Conservation (phyloP, 2,888 invertebrate genomes). For the Gerris lacustris region DNA sequence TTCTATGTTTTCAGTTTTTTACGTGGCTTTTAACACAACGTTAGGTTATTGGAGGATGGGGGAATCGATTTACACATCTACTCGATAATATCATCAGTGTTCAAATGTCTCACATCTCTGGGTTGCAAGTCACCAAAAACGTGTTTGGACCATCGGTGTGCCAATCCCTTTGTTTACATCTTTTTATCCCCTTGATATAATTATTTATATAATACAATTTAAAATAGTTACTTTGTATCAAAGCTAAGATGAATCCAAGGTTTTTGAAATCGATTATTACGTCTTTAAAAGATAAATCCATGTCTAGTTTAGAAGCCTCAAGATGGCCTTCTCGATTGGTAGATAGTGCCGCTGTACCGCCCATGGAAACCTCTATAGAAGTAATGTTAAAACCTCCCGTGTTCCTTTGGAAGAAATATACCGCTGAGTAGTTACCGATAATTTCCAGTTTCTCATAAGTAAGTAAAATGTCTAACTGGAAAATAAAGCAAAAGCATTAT, state of each 20-base stretch:
- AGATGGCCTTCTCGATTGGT: constrained; percentile 64
- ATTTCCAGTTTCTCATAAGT: constrained; percentile 57
- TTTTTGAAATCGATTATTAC: constrained; percentile 73
- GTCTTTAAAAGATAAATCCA: constrained; percentile 62
- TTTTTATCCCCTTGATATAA: too few relatives aligned
- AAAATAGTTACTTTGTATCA: constrained; percentile 45
- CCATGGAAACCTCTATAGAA: constrained; percentile 54
- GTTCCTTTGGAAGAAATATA: constrained; percentile 49
- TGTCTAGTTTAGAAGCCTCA: constrained; percentile 61
- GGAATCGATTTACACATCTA: too few relatives aligned
- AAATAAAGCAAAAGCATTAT: constrained; percentile 28
- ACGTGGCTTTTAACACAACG: too few relatives aligned
- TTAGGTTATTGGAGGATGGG: too few relatives aligned
- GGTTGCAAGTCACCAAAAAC: too few relatives aligned
- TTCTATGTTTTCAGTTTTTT: too few relatives aligned
- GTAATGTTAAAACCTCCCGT: constrained; percentile 62
- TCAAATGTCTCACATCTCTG: too few relatives aligned
- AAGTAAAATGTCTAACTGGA: constrained; percentile 56
- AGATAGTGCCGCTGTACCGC: constrained; percentile 55
- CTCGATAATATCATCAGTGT: too few relatives aligned
- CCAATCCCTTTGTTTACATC: too few relatives aligned
- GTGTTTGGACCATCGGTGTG: too few relatives aligned
- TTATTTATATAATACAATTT: too few relatives aligned
- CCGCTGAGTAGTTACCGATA: constrained; percentile 59
- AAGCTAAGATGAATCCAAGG: constrained; percentile 59